phyloP scores from a whole-genome alignment of 2,797 vertebrate genomes.

The Acipenser oxyrinchus region DNA sequence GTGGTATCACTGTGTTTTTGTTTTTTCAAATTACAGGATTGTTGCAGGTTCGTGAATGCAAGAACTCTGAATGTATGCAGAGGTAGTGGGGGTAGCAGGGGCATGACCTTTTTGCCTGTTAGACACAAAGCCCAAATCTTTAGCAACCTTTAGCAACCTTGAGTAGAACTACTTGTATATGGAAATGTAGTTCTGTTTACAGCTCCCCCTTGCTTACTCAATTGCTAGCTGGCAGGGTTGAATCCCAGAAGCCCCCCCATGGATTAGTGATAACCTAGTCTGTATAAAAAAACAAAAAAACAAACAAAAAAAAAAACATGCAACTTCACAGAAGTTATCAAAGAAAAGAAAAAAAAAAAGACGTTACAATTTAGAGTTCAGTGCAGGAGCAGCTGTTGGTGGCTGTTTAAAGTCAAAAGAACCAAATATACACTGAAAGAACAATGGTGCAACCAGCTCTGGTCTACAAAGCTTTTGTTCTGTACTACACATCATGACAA shows the following conservation, averaged over 20 bases:
- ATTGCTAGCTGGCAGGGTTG: constrained; percentile 1
- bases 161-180: background rate
- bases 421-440: constrained; percentile 7
- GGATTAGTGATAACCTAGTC: constrained; percentile 19
- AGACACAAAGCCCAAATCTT: constrained; percentile 7
- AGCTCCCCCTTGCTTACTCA: background rate
- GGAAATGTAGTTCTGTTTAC: background rate
- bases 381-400: constrained; percentile 59
- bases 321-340: constrained; percentile 99
- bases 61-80: no score
- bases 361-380: constrained; percentile 58
- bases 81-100: no score
- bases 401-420: constrained; percentile 12
- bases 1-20: no score
- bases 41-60: no score
- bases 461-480: no score
- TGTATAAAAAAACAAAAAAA: constrained; percentile 44
- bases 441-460: background rate
- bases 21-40: no score
- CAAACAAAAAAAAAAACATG: constrained; percentile 34
- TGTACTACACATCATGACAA: no score
- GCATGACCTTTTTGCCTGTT: background rate
- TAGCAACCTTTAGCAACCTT: constrained; percentile 1
- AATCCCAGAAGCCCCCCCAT: background rate
- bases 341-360: constrained; percentile 54